Conservation (phyloP, 2,888 invertebrate species). For the Sipha maydis region DNA sequence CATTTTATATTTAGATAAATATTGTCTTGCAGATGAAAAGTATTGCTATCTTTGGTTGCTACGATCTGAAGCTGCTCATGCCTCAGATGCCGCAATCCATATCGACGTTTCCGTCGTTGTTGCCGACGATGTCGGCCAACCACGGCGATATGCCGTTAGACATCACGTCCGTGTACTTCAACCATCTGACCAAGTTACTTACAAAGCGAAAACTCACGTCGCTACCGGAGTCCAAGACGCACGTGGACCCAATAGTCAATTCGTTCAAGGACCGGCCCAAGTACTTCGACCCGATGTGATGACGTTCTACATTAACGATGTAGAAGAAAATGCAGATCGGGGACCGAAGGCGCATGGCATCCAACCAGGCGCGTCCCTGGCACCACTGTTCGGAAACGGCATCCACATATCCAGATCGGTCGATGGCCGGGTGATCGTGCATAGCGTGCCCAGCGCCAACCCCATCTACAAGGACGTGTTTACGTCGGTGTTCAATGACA, state of each 20-base stretch:
- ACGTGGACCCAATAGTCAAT: slow-evolving; percentile 50
- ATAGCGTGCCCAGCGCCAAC: slow-evolving; percentile 87
- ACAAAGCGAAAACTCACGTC: slow-evolving; percentile 73
- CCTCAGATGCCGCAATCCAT: slow-evolving; percentile 81
- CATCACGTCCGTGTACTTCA: slow-evolving; percentile 83
- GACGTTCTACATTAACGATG: slow-evolving; percentile 57
- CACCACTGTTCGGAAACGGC: slow-evolving; percentile 84
- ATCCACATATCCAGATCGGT: slow-evolving; percentile 84
- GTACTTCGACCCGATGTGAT: slow-evolving; percentile 62
- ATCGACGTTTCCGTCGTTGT: slow-evolving; percentile 74
- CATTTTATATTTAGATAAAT: no score
- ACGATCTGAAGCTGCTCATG: slow-evolving; percentile 84
- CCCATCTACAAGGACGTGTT: slow-evolving; percentile 91
- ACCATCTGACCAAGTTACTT: slow-evolving; percentile 79
- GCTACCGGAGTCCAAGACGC: slow-evolving; percentile 63
- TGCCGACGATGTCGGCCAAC: slow-evolving; percentile 63
- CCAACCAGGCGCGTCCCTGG: slow-evolving; percentile 74
- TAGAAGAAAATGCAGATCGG: slow-evolving; percentile 42
- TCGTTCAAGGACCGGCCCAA: slow-evolving; percentile 50
- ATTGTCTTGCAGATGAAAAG: slow-evolving; percentile 77
- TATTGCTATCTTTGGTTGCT: slow-evolving; percentile 85
- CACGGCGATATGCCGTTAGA: slow-evolving; percentile 73
- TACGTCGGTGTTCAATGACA: slow-evolving; percentile 91
- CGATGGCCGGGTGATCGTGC: slow-evolving; percentile 82
- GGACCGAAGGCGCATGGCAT: slow-evolving; percentile 45